Percentiles rank a stretch among this genome's conserved stretches.
phyloP scores from a whole-genome alignment of 2,888 invertebrate species.

The Acrocera orbiculus region DNA sequence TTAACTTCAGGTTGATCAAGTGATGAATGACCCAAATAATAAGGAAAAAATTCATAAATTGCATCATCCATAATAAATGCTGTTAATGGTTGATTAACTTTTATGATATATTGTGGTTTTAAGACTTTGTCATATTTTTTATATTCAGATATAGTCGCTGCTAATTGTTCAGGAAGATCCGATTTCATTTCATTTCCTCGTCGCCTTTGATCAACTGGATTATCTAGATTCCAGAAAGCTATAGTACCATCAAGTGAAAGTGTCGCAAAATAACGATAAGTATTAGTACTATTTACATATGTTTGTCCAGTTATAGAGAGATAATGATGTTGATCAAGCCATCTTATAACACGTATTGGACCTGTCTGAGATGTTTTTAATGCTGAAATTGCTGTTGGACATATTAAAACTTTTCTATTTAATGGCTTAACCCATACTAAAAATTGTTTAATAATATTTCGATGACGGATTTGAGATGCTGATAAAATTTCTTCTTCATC shows the following conservation, averaged over 20 bases:
- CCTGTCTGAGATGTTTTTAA: slow-evolving; percentile 43
- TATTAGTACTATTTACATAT: slow-evolving; percentile 25
- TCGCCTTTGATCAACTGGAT: slow-evolving; percentile 11
- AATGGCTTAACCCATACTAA: slow-evolving; percentile 52
- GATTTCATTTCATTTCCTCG: slow-evolving; percentile 13
- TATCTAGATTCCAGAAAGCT: slow-evolving; percentile 51
- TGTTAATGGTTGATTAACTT: slow-evolving; percentile 33
- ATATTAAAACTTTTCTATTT: slow-evolving; percentile 38
- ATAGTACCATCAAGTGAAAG: slow-evolving; percentile 49
- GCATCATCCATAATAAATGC: slow-evolving; percentile 22
- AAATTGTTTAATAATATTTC: slow-evolving; percentile 39
- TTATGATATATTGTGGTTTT: slow-evolving; percentile 41
- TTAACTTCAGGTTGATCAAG: too few species aligned
- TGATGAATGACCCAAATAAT: too few species aligned
- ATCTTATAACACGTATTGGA: slow-evolving; percentile 45
- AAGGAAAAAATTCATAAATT: slow-evolving; percentile 14
- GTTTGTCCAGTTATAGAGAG: slow-evolving; percentile 40
- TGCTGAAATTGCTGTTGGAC: slow-evolving; percentile 42
- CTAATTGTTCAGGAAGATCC: slow-evolving; percentile 39
- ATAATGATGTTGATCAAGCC: slow-evolving; percentile 45
- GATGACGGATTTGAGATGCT: slow-evolving; percentile 43
- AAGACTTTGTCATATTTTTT: slow-evolving; percentile 41
- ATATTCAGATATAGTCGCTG: slow-evolving; percentile 40
- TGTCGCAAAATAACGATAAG: slow-evolving; percentile 44
- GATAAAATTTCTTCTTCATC: slow-evolving; percentile 44